phyloP scores from a whole-genome alignment of 2,888 invertebrate species.

The Ferdinandea cuprea region DNA sequence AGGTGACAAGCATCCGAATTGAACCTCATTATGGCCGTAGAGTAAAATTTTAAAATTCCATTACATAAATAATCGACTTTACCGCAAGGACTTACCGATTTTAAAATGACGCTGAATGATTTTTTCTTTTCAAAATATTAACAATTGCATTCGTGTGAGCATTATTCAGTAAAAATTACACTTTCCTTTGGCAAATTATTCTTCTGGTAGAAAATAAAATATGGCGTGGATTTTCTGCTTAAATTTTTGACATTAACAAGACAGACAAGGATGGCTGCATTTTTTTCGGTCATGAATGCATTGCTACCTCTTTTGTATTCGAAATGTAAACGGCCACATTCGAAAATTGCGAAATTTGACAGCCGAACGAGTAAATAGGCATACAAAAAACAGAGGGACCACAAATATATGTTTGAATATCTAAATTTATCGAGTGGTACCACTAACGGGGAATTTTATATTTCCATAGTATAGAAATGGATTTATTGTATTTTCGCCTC shows the following conservation, averaged over 20 bases:
- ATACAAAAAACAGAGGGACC: conserved; percentile 78
- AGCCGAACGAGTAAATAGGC: conserved; percentile 51
- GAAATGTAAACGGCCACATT: conserved; percentile 27
- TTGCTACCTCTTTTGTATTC: conserved; percentile 52
- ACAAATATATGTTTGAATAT: conserved; percentile 76
- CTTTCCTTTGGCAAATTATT: conserved; percentile 67
- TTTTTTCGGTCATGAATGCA: conserved; percentile 12
- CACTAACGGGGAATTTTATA: conserved; percentile 68
- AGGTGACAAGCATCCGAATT: conserved; percentile 40
- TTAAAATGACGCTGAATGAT: neutral
- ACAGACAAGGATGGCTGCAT: conserved; percentile 39
- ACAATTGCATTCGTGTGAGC: conserved; percentile 16
- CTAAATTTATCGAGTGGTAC: conserved; percentile 63
- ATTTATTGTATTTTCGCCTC: conserved; percentile 56
- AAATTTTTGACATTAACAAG: conserved; percentile 56
- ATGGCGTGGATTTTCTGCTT: conserved; percentile 79
- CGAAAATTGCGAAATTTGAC: conserved; percentile 60
- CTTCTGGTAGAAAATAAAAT: conserved; percentile 79
- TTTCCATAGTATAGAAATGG: conserved; percentile 53
- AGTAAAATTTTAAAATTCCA: conserved; percentile 41
- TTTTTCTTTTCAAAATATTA: conserved; percentile 7
- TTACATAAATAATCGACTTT: conserved; percentile 58
- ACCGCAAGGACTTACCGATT: conserved; percentile 37
- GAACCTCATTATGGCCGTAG: conserved; percentile 68
- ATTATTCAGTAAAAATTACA: conserved; percentile 19